Evolutionary conservation across 2,797 vertebrate genomes (phyloP).

Genomic region (Pipistrellus nathusii): DNA sequence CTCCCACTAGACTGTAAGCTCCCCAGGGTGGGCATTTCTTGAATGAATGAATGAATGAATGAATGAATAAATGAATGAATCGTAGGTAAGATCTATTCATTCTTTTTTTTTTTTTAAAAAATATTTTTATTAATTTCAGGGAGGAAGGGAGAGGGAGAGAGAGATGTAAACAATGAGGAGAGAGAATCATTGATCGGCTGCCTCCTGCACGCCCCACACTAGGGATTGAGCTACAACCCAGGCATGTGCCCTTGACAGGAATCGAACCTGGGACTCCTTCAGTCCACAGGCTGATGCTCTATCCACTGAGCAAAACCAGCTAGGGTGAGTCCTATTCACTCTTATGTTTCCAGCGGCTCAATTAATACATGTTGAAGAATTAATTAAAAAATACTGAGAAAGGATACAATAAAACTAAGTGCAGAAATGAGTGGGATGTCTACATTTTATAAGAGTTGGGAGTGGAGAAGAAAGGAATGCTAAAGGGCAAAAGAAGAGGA

Average conservation of each 20-base stretch:
- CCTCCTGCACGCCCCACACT: too few species aligned
- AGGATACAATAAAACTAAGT: slow-evolving; percentile 8
- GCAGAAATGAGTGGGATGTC: background rate
- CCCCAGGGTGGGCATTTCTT: background rate
- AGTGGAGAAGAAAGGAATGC: background rate
- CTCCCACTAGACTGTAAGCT: background rate
- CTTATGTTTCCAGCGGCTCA: background rate
- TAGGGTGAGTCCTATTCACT: background rate
- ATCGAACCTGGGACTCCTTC: too few species aligned
- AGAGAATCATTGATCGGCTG: too few species aligned
- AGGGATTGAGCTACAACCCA: too few species aligned
- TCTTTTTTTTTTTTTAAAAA: background rate
- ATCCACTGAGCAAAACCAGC: too few species aligned
- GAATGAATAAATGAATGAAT: background rate
- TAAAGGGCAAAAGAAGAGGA: background rate
- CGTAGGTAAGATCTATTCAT: background rate
- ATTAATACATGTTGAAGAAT: background rate
- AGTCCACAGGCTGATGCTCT: too few species aligned
- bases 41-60: background rate
- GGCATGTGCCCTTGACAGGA: too few species aligned
- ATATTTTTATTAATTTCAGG: too few species aligned
- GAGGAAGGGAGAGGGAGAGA: too few species aligned
- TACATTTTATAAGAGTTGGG: background rate
- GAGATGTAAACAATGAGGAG: too few species aligned
- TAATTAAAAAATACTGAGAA: background rate